Conservation (phyloP, 2,113 vertebrate species). For the Trogon surrucura region DNA sequence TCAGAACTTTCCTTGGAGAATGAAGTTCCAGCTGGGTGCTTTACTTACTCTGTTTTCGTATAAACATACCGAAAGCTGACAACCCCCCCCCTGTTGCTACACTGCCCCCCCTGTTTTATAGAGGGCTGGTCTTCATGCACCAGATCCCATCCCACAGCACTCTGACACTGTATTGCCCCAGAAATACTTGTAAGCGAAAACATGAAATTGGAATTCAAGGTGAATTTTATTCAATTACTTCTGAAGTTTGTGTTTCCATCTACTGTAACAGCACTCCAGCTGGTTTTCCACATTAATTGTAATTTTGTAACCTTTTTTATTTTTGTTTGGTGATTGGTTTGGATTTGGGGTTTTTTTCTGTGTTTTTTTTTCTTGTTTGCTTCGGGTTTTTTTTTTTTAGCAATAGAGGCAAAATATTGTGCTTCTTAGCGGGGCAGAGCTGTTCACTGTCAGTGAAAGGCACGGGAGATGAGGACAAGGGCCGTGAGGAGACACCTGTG, state of each 20-base stretch:
- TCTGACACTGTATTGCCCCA: background rate
- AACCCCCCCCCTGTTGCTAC: background rate
- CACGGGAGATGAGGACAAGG: background rate
- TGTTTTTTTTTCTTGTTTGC: background rate
- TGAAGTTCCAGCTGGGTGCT: background rate
- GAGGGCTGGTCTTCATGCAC: background rate
- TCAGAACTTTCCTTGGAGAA: background rate
- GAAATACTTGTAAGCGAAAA: background rate
- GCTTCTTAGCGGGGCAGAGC: background rate
- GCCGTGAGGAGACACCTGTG: background rate
- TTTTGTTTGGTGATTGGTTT: background rate
- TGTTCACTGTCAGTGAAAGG: background rate
- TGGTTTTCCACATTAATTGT: background rate
- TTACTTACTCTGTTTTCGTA: background rate
- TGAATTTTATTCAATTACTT: background rate
- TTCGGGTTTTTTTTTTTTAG: background rate
- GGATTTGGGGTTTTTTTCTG: too few species aligned
- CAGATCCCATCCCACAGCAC: background rate
- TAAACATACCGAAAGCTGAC: background rate
- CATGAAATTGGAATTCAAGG: background rate
- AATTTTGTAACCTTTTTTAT: background rate
- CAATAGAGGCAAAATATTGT: background rate
- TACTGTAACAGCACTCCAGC: background rate
- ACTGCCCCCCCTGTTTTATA: background rate
- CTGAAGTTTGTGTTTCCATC: background rate